Base-by-base conservation (phyloP, 2,888 invertebrate species). In the Chrysolina americana region DNA sequence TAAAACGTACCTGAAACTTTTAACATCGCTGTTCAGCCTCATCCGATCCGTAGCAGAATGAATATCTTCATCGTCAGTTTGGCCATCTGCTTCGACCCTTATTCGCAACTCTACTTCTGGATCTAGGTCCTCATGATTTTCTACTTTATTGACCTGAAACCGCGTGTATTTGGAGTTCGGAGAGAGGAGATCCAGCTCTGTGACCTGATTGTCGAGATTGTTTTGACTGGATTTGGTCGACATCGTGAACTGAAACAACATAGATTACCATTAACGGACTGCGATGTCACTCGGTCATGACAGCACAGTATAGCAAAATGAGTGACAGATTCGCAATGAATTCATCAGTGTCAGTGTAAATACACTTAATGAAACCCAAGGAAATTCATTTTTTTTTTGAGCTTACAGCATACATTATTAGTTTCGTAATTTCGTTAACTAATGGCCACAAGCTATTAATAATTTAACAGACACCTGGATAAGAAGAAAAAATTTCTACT, bases 1-100 rank as follows among this genome's bases (percentile, higher is more conserved):
- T 4, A 9, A 36, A 47, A 74, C 73, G 83, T 85, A 93, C 94
- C 94, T 91, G 88, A 95, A 95, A 88, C 94, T 95, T 88, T 94
- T 94, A 6, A 91, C 92, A 89, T 91, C 88, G 9, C 87, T 85
- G 83, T 87, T 87, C 56, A 88, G 76, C 73, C 86, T 81, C 9
- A 87, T 87, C 78, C 87, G 83, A 76, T 89, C 91, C 5, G 89
- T 90, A 79, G 89, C 85, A 36, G 89, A 85, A 76, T 86, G 85
- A 77, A 90, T 69, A n/a, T 90, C 89, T 68, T 89, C 88, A 41
- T 81, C 82, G 65, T 84, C 84, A 3, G 73, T 53, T 10, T 66
- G 47, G 2, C 19, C 76, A 36, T 73, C 77, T 36, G 76, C 64
- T 36, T 77, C 68, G 13, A 79, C 75, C 65, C 75, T 76, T 17